phyloP scores from a whole-genome alignment of 2,113 vertebrate genomes.

The Aramus guarauna region DNA sequence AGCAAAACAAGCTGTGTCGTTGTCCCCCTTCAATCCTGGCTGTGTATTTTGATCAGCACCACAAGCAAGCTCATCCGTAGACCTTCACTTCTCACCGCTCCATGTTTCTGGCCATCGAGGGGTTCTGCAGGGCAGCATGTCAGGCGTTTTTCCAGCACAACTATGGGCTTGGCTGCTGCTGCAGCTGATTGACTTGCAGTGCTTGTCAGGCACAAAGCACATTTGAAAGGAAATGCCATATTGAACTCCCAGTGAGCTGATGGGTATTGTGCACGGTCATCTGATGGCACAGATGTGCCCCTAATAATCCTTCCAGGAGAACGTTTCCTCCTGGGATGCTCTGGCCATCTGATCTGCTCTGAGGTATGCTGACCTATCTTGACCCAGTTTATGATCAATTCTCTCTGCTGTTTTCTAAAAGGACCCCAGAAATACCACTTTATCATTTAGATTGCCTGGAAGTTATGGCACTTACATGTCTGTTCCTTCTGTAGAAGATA shows the following conservation, averaged over 20 bases:
- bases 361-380: conserved; percentile 57
- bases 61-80: neutral
- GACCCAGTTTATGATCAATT: conserved; percentile 65
- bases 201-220: conserved; percentile 47
- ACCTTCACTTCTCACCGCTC: neutral
- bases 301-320: conserved; percentile 61
- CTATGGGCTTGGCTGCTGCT: neutral
- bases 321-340: conserved; percentile 52
- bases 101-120: neutral
- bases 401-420: conserved; percentile 21
- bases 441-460: conserved; percentile 32
- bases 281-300: conserved; percentile 64
- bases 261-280: conserved; percentile 50
- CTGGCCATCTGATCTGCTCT: conserved; percentile 60
- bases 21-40: neutral
- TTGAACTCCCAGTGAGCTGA: conserved; percentile 47
- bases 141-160: neutral
- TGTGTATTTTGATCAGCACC: conserved; percentile 37
- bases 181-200: conserved; percentile 24
- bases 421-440: conserved; percentile 7
- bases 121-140: neutral
- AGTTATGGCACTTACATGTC: neutral
- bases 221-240: conserved; percentile 59
- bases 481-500: neutral
- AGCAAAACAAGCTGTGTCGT: conserved; percentile 38